Conservation (phyloP, 2,797 vertebrate genomes). For the Ambastaia sidthimunki region DNA sequence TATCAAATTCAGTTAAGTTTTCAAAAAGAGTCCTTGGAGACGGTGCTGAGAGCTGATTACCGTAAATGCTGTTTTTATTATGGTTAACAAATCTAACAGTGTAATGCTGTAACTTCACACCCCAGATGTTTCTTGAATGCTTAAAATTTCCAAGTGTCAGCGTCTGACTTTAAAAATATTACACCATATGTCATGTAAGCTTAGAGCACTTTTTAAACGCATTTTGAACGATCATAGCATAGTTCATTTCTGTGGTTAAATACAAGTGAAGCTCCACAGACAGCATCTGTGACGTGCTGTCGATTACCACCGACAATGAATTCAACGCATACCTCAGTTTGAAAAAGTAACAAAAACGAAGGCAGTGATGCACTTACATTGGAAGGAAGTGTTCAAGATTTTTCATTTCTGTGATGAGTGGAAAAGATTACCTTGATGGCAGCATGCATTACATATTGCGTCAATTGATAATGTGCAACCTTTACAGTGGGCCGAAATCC, state of each 20-base stretch:
- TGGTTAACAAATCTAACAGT: slow-evolving; percentile 70
- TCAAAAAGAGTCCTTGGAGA: slow-evolving; percentile 60
- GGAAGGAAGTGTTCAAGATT: background rate
- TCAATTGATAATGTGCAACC: slow-evolving; percentile 13
- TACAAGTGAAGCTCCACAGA: background rate
- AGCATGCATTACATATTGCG: slow-evolving; percentile 10
- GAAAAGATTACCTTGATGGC: slow-evolving; percentile 10
- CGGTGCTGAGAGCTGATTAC: slow-evolving; percentile 74
- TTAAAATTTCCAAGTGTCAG: slow-evolving; percentile 45
- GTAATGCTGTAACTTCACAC: slow-evolving; percentile 67
- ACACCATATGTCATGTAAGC: slow-evolving; percentile 35
- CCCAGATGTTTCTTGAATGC: slow-evolving; percentile 46
- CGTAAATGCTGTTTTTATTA: slow-evolving; percentile 66
- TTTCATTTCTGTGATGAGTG: background rate
- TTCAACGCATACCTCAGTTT: background rate
- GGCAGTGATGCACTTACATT: no score
- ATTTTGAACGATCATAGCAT: slow-evolving; percentile 26
- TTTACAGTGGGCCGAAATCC: slow-evolving; percentile 18
- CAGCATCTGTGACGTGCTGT: slow-evolving; percentile 23
- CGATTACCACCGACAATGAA: slow-evolving; percentile 15
- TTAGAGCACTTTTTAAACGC: slow-evolving; percentile 39
- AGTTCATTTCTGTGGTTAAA: slow-evolving; percentile 6
- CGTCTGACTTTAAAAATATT: slow-evolving; percentile 42
- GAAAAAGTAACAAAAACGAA: background rate
- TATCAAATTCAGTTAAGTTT: slow-evolving; percentile 50